Percentiles rank a stretch among this genome's conserved stretches.
Evolutionary conservation across 2,113 vertebrate genomes (phyloP).

Genomic region (Bubalus kerabau): DNA sequence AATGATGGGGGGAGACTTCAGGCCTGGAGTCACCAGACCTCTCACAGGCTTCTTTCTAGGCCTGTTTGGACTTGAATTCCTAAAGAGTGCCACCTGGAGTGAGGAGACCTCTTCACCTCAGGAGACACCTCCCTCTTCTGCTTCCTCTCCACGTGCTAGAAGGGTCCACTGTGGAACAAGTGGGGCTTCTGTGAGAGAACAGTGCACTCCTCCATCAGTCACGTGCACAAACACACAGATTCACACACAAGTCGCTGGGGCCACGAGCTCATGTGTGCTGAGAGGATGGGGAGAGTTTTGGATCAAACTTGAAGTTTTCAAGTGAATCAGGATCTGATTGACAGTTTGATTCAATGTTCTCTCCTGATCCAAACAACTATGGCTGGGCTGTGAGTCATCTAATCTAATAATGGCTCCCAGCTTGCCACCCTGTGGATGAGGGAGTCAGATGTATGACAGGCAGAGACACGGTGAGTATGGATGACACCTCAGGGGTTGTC

Average conservation of each 20-base stretch:
- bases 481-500: too few species aligned
- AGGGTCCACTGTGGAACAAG: not conserved
- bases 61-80: not conserved
- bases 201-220: not conserved
- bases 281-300: not conserved
- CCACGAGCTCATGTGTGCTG: not conserved
- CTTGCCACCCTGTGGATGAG: not conserved
- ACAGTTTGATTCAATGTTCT: not conserved
- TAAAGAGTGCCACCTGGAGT: not conserved
- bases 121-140: not conserved
- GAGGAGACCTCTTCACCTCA: not conserved
- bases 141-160: not conserved
- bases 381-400: not conserved
- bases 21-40: not conserved
- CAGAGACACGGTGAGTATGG: not conserved
- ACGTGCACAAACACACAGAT: not conserved
- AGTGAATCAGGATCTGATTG: not conserved
- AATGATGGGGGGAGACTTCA: not conserved
- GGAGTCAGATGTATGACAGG: not conserved
- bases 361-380: not conserved
- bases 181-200: not conserved
- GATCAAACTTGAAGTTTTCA: not conserved
- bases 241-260: not conserved
- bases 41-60: not conserved
- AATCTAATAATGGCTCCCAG: not conserved